A percentile compares a stretch with the other conserved stretches of the same genome.
Conservation (phyloP, 1,140 invertebrate genomes). For the Nephotettix cincticeps region DNA sequence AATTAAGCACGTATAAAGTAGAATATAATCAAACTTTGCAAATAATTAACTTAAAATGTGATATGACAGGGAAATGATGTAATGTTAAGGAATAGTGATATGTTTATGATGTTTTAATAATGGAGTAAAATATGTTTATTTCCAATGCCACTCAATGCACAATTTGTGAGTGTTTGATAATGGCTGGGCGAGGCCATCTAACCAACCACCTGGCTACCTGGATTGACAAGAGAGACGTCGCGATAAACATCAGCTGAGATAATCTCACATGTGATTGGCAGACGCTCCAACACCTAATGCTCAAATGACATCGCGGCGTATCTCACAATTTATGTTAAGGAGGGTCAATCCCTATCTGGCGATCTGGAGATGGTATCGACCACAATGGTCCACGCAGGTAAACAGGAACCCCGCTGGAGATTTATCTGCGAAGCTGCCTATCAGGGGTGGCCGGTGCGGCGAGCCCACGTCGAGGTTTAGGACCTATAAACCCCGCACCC, state of each 20-base stretch:
- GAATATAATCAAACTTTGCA: too few species aligned
- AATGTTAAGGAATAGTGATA: too few species aligned
- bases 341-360: neutral
- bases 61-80: too few species aligned
- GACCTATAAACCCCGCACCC: neutral
- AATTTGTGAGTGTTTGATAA: too few species aligned
- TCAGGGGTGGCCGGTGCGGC: neutral
- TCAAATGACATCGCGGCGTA: neutral
- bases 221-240: too few species aligned
- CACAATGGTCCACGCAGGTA: neutral
- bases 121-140: too few species aligned
- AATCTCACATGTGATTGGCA: neutral
- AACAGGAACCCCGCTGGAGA: conserved; percentile 8
- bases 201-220: too few species aligned
- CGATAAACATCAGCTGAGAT: neutral
- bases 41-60: too few species aligned
- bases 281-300: conserved; percentile 5
- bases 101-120: too few species aligned
- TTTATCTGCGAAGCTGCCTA: neutral
- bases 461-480: neutral
- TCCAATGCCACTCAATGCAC: too few species aligned
- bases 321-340: conserved; percentile 2
- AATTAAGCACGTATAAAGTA: too few species aligned
- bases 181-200: too few species aligned
- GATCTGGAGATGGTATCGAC: neutral